Evolutionary conservation across 1,140 invertebrate species (phyloP).

Genomic region (Leptinotarsa defecta): DNA sequence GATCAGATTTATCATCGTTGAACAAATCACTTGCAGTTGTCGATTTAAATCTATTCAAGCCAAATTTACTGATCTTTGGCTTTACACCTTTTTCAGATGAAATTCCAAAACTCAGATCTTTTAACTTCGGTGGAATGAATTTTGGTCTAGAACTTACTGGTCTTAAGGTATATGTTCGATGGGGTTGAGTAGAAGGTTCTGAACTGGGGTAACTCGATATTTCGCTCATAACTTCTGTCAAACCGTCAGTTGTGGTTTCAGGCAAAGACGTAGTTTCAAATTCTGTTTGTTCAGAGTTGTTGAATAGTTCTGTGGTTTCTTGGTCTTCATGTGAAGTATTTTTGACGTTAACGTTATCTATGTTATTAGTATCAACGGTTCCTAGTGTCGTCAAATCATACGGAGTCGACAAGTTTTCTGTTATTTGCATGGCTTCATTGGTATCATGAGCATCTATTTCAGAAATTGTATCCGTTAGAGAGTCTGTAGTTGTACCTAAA

Average conservation of each 20-base stretch:
- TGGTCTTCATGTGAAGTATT: neutral
- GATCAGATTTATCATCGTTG: neutral
- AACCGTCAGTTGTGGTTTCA: slow-evolving; percentile 27
- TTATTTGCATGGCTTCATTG: no score
- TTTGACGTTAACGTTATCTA: neutral
- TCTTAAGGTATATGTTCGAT: slow-evolving; percentile 34
- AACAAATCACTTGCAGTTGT: neutral
- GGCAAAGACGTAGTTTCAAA: neutral
- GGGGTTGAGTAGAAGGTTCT: slow-evolving; percentile 32
- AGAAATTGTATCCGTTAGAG: no score
- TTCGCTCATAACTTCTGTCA: neutral
- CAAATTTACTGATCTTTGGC: neutral
- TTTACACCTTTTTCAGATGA: neutral
- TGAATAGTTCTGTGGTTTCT: neutral
- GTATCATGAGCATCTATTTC: no score
- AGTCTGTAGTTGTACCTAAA: neutral
- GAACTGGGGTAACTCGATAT: slow-evolving; percentile 16
- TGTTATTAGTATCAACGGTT: neutral
- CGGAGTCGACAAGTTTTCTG: neutral
- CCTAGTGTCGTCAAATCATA: neutral
- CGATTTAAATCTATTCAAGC: neutral
- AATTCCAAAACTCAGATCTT: slow-evolving; percentile 19
- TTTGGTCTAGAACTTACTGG: slow-evolving; percentile 36
- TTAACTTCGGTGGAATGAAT: slow-evolving; percentile 19
- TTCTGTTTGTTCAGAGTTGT: neutral